Percentiles rank a stretch among this genome's conserved stretches.
phyloP scores from a whole-genome alignment of 2,113 vertebrate genomes.

The Bubo bubo region DNA sequence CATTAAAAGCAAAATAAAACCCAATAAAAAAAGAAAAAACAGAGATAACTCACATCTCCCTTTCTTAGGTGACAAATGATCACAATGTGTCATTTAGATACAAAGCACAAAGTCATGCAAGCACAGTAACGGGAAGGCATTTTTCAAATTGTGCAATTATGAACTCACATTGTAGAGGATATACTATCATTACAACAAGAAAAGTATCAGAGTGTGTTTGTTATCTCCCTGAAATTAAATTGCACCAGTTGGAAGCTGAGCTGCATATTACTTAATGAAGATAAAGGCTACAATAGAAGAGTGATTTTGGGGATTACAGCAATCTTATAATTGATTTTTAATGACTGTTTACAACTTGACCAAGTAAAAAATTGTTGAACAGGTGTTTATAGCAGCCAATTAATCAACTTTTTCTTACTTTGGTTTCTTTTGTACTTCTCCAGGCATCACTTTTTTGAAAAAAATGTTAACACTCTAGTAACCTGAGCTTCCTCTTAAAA shows the following conservation, averaged over 20 bases:
- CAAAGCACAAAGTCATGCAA: not conserved
- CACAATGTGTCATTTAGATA: not conserved
- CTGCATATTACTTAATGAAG: not conserved
- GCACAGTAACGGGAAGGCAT: not conserved
- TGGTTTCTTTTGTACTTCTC: not conserved
- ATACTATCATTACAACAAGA: not conserved
- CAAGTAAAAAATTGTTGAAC: not conserved
- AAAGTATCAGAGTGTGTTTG: not conserved
- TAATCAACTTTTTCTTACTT: not conserved
- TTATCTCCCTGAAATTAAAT: not conserved
- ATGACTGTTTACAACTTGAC: not conserved
- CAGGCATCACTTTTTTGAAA: rapidly evolving
- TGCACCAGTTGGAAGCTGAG: not conserved
- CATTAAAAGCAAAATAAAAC: not conserved
- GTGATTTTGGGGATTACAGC: not conserved
- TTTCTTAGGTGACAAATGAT: not conserved
- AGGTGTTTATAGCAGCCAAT: not conserved
- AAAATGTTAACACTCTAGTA: not conserved
- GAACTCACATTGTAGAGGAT: not conserved
- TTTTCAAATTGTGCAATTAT: not conserved
- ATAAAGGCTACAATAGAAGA: not conserved
- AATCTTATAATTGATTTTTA: not conserved
- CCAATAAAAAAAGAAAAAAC: not conserved
- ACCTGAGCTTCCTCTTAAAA: not conserved
- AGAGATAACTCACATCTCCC: not conserved